Evolutionary conservation across 1,140 invertebrate species (phyloP).

Genomic region (Aphelenchoides fujianensis): DNA sequence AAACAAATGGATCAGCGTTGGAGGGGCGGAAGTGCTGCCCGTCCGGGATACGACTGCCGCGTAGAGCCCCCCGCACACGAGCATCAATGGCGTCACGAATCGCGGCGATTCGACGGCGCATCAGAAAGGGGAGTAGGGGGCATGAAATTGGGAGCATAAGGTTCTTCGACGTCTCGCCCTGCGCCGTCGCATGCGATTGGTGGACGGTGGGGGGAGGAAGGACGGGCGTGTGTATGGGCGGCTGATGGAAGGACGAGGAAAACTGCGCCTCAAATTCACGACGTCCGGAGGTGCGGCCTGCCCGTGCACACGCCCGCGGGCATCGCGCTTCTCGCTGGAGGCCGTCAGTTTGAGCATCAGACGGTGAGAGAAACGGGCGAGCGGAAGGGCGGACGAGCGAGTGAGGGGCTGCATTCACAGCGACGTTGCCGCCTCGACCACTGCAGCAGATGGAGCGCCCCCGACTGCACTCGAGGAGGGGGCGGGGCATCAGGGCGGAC

Average conservation of each 20-base stretch:
- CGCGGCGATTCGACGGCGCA: neutral
- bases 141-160: neutral
- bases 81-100: neutral
- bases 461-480: neutral
- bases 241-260: neutral
- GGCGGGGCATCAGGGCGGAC: neutral
- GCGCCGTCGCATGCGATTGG: neutral
- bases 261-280: neutral
- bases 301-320: no score
- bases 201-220: neutral
- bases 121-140: neutral
- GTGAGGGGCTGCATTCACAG: no score
- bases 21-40: neutral
- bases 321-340: neutral
- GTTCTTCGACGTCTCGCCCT: neutral
- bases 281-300: neutral
- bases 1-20: constrained; percentile 1
- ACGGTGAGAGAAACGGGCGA: neutral
- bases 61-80: no score
- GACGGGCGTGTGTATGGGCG: neutral
- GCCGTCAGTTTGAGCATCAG: neutral
- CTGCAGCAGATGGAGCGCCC: neutral
- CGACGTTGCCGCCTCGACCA: neutral
- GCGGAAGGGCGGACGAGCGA: no score
- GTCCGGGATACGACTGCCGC: neutral